Evolutionary conservation across 2,797 vertebrate genomes (phyloP), one percentile per base, ranked within the genome.

Genomic region (Chromis chromis): DNA sequence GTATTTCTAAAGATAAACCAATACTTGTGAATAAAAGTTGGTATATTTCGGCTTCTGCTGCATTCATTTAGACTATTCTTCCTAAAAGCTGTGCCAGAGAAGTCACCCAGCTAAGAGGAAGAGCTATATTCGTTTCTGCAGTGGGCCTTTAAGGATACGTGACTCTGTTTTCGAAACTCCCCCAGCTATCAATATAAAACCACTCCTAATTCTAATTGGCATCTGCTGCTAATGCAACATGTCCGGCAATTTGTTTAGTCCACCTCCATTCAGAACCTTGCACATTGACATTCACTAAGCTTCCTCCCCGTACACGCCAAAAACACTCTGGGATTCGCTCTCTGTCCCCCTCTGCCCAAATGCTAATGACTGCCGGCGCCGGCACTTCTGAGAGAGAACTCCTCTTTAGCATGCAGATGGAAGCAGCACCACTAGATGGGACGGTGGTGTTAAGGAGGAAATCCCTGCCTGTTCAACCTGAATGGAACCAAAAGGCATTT

Each of bases 401-500:
- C 27, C 86, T 92, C 67, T 83, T 95, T 92, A 86, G 84, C 89
- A 94, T 93, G 91, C 90, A 88, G 79, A 87, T 74, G 74, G 85
- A 85, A 74, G 81, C 81, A 22, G 66, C 64, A 24, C 62, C 49
- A 22, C 71, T 59, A 70, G 80, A 87, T 59, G 79, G 65, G 74
- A 69, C 22, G 67, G 65, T 24, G 61, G 74, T 40, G 62, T 79
- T 76, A 75, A 67, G 52, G 60, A 85, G 82, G 81, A 78, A 87
- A 88, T 82, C 74, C 78, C 77, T 48, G 77, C 57, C 74, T 77
- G 71, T 58, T 82, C 28, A 54, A 72, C 55, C 62, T 77, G 70
- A 89, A 83, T 75, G 59, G 42, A 84, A 81, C 42, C 22, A 73
- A 79, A 83, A 63, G 33, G 49, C 1, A 14, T 78, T 84, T 79